Percentiles rank a stretch among this genome's conserved stretches.
phyloP scores from a whole-genome alignment of 2,797 vertebrate species.

The Tenualosa thibaudeaui region DNA sequence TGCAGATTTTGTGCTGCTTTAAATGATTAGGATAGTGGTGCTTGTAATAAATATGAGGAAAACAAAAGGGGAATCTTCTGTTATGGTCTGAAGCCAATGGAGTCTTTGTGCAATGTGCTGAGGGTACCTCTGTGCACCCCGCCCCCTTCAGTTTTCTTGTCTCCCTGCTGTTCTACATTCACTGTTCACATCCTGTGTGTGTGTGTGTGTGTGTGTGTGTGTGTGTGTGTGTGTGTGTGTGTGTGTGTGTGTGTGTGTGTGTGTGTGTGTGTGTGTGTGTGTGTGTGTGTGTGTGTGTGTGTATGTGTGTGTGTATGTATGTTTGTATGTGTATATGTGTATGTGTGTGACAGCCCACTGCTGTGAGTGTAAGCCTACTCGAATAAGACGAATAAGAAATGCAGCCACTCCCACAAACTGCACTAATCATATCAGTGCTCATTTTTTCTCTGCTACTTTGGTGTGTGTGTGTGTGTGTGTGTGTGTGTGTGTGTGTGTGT shows the following conservation, averaged over 20 bases:
- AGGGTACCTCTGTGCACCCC: not conserved
- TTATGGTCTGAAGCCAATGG: not conserved
- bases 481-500: not conserved
- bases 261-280: too few relatives aligned
- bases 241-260: too few relatives aligned
- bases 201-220: not conserved
- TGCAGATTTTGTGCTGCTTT: not conserved
- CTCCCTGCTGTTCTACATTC: not conserved
- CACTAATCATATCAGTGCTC: constrained; percentile 5
- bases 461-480: not conserved
- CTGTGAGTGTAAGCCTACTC: not conserved
- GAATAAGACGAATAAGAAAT: not conserved
- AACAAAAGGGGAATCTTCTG: not conserved
- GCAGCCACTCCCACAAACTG: not conserved
- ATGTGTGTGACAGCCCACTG: not conserved
- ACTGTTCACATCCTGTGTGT: not conserved
- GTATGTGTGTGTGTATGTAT: too few relatives aligned
- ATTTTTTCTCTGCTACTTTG: not conserved
- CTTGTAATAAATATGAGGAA: too few relatives aligned
- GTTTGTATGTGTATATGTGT: too few relatives aligned
- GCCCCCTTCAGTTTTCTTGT: not conserved
- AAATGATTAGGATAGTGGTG: not conserved
- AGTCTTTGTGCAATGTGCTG: not conserved
- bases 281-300: too few relatives aligned
- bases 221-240: too few relatives aligned